Percentiles rank a stretch among this genome's conserved stretches.
Evolutionary conservation across 2,888 invertebrate genomes (phyloP).

Genomic region (Synergus itoensis): DNA sequence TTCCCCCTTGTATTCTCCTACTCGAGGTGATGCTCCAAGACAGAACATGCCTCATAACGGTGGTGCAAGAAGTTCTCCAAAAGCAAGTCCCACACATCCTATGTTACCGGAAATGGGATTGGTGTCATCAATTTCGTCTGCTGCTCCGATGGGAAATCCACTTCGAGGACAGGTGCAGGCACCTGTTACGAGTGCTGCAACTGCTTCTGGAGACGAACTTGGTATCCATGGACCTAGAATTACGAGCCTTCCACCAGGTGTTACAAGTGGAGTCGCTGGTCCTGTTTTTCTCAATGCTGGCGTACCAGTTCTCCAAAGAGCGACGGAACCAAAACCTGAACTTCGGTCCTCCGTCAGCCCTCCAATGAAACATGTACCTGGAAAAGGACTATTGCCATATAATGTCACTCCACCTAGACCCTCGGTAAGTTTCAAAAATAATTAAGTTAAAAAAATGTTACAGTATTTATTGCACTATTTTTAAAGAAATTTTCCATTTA

Average conservation of each 20-base stretch:
- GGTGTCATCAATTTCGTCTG: slow-evolving; percentile 22
- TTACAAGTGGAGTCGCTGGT: slow-evolving; percentile 74
- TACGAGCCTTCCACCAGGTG: slow-evolving; percentile 75
- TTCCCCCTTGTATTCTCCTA: slow-evolving; percentile 64
- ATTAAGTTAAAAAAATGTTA: too few species aligned
- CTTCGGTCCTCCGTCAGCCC: slow-evolving; percentile 67
- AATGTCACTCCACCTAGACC: slow-evolving; percentile 93
- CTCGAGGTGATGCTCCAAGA: slow-evolving; percentile 55
- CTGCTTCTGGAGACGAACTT: slow-evolving; percentile 63
- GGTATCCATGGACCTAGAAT: slow-evolving; percentile 69
- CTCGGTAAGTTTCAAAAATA: slow-evolving; percentile 76
- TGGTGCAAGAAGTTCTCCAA: slow-evolving; percentile 79
- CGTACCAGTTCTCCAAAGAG: slow-evolving; percentile 70
- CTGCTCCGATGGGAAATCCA: slow-evolving; percentile 60
- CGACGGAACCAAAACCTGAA: slow-evolving; percentile 63
- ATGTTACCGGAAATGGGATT: slow-evolving; percentile 40
- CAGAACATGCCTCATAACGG: slow-evolving; percentile 73
- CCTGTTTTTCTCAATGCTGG: slow-evolving; percentile 73
- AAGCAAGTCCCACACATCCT: slow-evolving; percentile 72
- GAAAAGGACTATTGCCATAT: slow-evolving; percentile 89
- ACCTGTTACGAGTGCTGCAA: slow-evolving; percentile 71
- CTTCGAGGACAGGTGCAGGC: slow-evolving; percentile 75
- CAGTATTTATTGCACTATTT: too few species aligned
- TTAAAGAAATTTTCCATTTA: too few species aligned
- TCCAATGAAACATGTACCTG: slow-evolving; percentile 71